Evolutionary conservation across 2,888 invertebrate genomes (phyloP), one percentile per base, ranked within the genome.

Genomic region (Axea sp.): DNA sequence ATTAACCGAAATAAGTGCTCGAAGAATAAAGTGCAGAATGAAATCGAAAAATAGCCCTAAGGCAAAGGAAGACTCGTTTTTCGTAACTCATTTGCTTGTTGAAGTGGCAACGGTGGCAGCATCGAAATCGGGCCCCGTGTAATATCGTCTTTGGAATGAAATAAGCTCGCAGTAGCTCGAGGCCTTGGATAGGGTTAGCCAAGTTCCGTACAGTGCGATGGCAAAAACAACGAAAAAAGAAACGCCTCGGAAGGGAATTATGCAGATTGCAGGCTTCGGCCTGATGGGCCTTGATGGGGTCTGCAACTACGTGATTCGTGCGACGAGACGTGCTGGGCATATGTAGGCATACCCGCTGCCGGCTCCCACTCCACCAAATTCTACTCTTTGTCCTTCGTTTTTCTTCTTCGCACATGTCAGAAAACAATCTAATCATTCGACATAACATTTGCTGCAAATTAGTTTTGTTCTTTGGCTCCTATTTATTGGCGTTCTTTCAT

Each of bases 191-290:
- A 76, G 74, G 65, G 71, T 73, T 59, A 59, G 43, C 65, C 76
- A 35, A 71, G 77, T 78, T 78, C 77, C 77, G 76, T 43, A 69
- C 75, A 74, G 71, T 57, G 71, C 62, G 77, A 74, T 73, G 67
- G 81, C 80, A 84, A 79, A 80, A 84, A 82, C 81, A 31, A 55
- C 71, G 22, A 47, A 47, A 3, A 24, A 24, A 35, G 17, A 15
- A n/a, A 26, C 14, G 57, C 55, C 81, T 83, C 82, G 83, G 76
- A 80, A 80, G 82, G 79, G 79, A 85, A 86, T 86, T 86, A 86
- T 86, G 86, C 83, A 86, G 86, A 86, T 86, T 86, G 86, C 83
- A 83, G 86, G 82, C 84, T 83, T 83, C 82, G 79, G 80, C 79
- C 83, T 83, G 85, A 85, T 85, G 83, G 84, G 80, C 79, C 79